phyloP scores from a whole-genome alignment of 2,888 invertebrate species.

The Pantelozetes paolii region DNA sequence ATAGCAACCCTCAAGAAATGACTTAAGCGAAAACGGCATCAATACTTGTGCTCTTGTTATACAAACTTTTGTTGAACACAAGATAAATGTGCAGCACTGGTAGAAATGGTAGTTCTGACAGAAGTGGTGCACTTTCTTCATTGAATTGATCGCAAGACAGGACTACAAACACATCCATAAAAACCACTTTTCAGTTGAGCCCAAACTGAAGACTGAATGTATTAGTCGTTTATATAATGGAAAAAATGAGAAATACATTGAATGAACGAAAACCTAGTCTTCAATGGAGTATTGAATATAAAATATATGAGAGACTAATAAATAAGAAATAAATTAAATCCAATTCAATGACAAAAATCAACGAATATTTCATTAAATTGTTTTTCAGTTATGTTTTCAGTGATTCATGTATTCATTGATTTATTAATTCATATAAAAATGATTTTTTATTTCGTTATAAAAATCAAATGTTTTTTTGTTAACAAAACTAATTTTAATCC shows the following conservation, averaged over 20 bases:
- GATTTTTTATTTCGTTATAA: neutral
- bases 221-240: slow-evolving; percentile 1
- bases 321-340: slow-evolving; percentile 4
- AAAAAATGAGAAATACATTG: slow-evolving; percentile 13
- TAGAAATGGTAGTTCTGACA: neutral
- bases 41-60: neutral
- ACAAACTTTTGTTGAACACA: slow-evolving; percentile 20
- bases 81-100: slow-evolving; percentile 28
- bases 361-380: neutral
- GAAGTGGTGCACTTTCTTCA: slow-evolving; percentile 30
- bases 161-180: slow-evolving; percentile 30
- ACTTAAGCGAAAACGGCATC: slow-evolving; percentile 10
- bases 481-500: too few relatives aligned
- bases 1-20: neutral
- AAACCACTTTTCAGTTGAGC: slow-evolving; percentile 26
- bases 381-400: too few relatives aligned
- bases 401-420: neutral
- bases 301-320: slow-evolving; percentile 20
- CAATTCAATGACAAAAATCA: slow-evolving; percentile 1
- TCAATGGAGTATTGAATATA: slow-evolving; percentile 10
- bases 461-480: too few relatives aligned
- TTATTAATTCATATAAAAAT: neutral
- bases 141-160: slow-evolving; percentile 24
- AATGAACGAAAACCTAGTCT: slow-evolving; percentile 15
- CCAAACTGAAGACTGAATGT: neutral